Conservation (phyloP, 1,140 invertebrate genomes). For the Penaeus japonicus region DNA sequence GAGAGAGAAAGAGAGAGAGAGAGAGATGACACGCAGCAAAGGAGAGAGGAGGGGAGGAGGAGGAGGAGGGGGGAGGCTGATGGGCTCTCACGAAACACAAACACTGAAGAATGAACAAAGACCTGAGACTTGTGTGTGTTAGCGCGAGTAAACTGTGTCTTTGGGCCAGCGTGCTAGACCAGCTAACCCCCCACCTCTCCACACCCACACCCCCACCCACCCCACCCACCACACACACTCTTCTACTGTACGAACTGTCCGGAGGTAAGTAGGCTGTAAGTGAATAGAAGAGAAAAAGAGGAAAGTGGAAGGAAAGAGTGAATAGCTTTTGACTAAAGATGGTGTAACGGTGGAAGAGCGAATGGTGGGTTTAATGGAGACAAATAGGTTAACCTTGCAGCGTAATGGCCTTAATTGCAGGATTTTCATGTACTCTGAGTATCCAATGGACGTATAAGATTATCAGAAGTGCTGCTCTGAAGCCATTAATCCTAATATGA, state of each 20-base stretch:
- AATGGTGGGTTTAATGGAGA: no score
- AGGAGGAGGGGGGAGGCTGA: not conserved
- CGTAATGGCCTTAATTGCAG: no score
- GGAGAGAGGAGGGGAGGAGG: not conserved
- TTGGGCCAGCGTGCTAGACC: slow-evolving; percentile 28
- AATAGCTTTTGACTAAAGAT: no score
- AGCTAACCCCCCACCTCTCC: not conserved
- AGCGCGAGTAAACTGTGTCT: slow-evolving; percentile 39
- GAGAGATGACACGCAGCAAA: not conserved
- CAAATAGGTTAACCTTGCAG: no score
- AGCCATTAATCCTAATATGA: no score
- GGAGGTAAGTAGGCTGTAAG: no score
- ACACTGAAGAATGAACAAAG: slow-evolving; percentile 35
- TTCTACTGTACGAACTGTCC: not conserved
- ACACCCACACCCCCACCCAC: not conserved
- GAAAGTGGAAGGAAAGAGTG: no score
- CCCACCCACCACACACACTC: not conserved
- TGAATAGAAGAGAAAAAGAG: no score
- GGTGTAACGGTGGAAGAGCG: no score
- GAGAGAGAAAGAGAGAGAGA: not conserved
- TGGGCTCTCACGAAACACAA: slow-evolving; percentile 11
- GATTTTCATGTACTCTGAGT: no score
- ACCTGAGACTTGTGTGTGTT: slow-evolving; percentile 18
- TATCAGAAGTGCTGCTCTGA: no score
- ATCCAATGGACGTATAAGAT: no score